A percentile compares a stretch with the other conserved stretches of the same genome.
Evolutionary conservation across 2,113 vertebrate genomes (phyloP).

Genomic region (Ctenomys sociabilis): DNA sequence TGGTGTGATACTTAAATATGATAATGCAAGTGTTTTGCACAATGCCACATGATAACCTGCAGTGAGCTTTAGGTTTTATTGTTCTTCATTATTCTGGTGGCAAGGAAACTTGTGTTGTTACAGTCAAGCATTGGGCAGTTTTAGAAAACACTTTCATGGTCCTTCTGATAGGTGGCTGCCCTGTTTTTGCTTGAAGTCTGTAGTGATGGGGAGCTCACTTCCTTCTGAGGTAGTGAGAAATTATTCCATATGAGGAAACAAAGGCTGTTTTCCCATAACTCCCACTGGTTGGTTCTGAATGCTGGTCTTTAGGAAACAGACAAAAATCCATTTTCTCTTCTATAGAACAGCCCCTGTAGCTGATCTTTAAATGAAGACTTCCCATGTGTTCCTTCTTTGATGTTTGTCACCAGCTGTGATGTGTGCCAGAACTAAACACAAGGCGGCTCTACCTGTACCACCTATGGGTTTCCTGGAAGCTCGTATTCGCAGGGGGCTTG

Average conservation of each 20-base stretch:
- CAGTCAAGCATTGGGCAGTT: not conserved
- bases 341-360: not conserved
- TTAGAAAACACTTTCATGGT: not conserved
- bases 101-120: slow-evolving; percentile 13
- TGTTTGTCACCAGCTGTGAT: not conserved
- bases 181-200: not conserved
- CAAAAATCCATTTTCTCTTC: not conserved
- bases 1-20: not conserved
- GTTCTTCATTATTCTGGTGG: not conserved
- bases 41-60: no score
- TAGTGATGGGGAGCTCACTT: not conserved
- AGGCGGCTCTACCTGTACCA: no score
- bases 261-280: not conserved
- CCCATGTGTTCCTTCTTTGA: not conserved
- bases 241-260: not conserved
- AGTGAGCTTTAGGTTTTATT: not conserved
- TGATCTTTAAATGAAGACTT: not conserved
- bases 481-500: not conserved
- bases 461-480: accelerated
- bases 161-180: not conserved
- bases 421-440: not conserved
- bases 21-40: no score
- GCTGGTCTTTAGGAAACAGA: not conserved
- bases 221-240: not conserved
- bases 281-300: no score